phyloP scores from a whole-genome alignment of 2,113 vertebrate species.

The Stegostoma tigrinum region DNA sequence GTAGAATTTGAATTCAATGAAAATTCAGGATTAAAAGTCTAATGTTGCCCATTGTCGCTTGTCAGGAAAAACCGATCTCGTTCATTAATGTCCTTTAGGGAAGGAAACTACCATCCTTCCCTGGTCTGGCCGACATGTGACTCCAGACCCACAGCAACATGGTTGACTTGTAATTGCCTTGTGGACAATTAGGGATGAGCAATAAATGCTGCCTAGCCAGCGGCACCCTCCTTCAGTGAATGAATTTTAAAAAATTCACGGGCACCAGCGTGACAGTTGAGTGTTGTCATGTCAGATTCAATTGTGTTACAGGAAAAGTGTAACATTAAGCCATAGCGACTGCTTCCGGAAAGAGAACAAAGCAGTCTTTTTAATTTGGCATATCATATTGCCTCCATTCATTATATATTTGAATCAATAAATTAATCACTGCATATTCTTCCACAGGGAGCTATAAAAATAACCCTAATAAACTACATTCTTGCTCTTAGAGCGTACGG shows the following conservation, averaged over 20 bases:
- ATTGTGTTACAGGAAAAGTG: neutral
- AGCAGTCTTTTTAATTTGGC: neutral
- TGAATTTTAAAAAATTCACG: neutral
- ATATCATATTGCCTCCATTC: neutral
- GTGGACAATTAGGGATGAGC: no score
- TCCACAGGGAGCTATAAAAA: neutral
- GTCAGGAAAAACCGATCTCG: no score
- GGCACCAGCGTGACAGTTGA: neutral
- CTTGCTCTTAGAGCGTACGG: neutral
- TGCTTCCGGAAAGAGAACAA: neutral
- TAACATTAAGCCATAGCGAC: neutral
- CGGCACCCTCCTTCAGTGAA: no score
- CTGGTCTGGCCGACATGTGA: no score
- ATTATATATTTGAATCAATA: conserved; percentile 1
- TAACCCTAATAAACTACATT: neutral
- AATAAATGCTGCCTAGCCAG: no score
- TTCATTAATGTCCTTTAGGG: no score
- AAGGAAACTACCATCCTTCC: no score
- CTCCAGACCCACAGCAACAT: no score
- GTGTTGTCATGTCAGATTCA: neutral
- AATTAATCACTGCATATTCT: neutral
- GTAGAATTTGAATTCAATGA: no score
- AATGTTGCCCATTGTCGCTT: no score
- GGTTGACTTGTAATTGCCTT: no score
- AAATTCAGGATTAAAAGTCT: no score